phyloP scores from a whole-genome alignment of 2,797 vertebrate genomes.

The Meda fulgida region DNA sequence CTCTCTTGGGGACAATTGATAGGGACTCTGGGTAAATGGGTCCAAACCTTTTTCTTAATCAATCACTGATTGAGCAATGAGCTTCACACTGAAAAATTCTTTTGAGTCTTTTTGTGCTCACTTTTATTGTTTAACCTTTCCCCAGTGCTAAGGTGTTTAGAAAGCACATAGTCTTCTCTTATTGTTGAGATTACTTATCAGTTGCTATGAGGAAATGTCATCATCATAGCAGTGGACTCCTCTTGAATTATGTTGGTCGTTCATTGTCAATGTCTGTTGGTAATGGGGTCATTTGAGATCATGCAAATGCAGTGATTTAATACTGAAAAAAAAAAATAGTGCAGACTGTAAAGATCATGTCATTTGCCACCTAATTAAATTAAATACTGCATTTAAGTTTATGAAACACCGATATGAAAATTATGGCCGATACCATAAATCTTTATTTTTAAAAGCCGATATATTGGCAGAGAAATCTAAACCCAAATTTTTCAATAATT shows the following conservation, averaged over 20 bases:
- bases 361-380: not conserved
- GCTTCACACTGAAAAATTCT: not conserved
- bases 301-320: not conserved
- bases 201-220: not conserved
- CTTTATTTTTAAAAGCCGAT: too few species aligned
- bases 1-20: conserved; percentile 63
- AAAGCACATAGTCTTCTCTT: not conserved
- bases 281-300: not conserved
- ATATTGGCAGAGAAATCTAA: too few species aligned
- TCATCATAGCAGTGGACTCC: not conserved
- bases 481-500: too few species aligned
- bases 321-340: not conserved
- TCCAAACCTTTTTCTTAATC: conserved; percentile 13
- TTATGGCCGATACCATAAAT: rapidly evolving
- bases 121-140: conserved; percentile 5
- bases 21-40: conserved; percentile 49
- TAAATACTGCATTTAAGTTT: not conserved
- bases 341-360: not conserved
- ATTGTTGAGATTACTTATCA: conserved; percentile 12
- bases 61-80: not conserved
- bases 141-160: not conserved
- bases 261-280: not conserved
- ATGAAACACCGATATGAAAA: too few species aligned
- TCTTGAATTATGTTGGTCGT: not conserved
- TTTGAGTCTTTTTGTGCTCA: not conserved